Evolutionary conservation across 1,140 invertebrate species (phyloP).

Genomic region (Venustaconcha ellipsiformis): DNA sequence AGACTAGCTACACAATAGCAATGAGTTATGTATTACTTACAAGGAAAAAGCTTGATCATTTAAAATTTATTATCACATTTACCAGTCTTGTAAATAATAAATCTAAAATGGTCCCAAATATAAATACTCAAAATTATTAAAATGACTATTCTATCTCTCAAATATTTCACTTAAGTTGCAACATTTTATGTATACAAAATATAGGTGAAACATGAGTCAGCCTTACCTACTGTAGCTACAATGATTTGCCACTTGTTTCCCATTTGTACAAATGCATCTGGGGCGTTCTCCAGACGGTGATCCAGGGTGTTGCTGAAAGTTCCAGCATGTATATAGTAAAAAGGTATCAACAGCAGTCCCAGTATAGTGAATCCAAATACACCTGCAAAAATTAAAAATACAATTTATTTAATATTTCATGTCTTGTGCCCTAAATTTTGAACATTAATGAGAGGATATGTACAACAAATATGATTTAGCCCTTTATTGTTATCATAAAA

Average conservation of each 20-base stretch:
- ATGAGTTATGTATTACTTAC: too few relatives aligned
- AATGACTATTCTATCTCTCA: too few relatives aligned
- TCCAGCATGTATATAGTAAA: conserved; percentile 85
- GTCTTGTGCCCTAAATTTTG: background rate
- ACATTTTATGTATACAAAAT: background rate
- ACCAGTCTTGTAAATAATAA: too few relatives aligned
- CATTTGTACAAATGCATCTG: conserved; percentile 88
- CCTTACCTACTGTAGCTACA: conserved; percentile 77
- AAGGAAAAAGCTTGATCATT: too few relatives aligned
- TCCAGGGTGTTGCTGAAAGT: conserved; percentile 82
- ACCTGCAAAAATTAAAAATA: conserved; percentile 69
- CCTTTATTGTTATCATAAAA: too few relatives aligned
- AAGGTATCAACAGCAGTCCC: conserved; percentile 80
- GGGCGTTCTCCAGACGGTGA: conserved; percentile 85
- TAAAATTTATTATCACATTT: too few relatives aligned
- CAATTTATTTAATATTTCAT: background rate
- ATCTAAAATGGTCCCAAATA: too few relatives aligned
- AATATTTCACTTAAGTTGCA: background rate
- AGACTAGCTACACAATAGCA: too few relatives aligned
- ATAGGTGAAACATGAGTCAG: background rate
- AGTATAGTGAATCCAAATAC: conserved; percentile 88
- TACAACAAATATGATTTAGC: background rate
- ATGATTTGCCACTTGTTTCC: conserved; percentile 76
- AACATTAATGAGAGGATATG: background rate
- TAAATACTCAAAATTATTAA: too few relatives aligned